Percentiles rank a stretch among this genome's conserved stretches.
These are phyloP conservation scores for Oreonectes daqikongensis DNA, from an alignment of 2,797 vertebrate genomes.

Conservation along the genomic window DNA sequence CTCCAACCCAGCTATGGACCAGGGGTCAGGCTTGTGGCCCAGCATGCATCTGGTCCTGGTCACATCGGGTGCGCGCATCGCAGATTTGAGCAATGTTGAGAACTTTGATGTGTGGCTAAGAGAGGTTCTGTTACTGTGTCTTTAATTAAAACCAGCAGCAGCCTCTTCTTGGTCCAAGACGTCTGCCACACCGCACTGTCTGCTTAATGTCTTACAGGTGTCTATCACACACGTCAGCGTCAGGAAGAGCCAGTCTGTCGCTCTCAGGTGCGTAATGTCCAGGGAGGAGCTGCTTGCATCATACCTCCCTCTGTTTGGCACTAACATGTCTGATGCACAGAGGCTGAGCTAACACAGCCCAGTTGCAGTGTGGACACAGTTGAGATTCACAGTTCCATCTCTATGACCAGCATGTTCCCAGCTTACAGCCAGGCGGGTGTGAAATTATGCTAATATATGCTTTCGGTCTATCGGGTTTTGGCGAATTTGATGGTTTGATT, in stretches of 20 bases:
- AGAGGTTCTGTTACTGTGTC: slow-evolving; percentile 77
- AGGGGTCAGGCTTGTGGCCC: slow-evolving; percentile 72
- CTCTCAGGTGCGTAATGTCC: slow-evolving; percentile 45
- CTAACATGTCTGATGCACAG: slow-evolving; percentile 67
- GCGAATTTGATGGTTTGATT: slow-evolving; percentile 67
- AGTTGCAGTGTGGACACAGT: slow-evolving; percentile 60
- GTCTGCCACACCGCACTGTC: slow-evolving; percentile 71
- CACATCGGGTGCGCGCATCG: slow-evolving; percentile 68
- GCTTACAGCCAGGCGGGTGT: slow-evolving; percentile 70
- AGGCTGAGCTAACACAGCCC: slow-evolving; percentile 62
- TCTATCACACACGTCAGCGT: slow-evolving; percentile 64
- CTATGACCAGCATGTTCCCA: slow-evolving; percentile 72
- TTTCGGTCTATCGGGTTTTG: slow-evolving; percentile 67
- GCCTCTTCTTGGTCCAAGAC: slow-evolving; percentile 80
- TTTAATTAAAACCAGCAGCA: slow-evolving; percentile 89
- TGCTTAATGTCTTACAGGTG: slow-evolving; percentile 79
- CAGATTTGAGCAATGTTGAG: slow-evolving; percentile 72
- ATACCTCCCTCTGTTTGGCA: slow-evolving; percentile 57
- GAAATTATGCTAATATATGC: slow-evolving; percentile 78
- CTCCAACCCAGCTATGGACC: slow-evolving; percentile 55
- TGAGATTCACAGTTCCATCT: slow-evolving; percentile 62
- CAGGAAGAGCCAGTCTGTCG: slow-evolving; percentile 15
- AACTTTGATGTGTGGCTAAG: slow-evolving; percentile 78
- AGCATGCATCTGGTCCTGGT: slow-evolving; percentile 74
- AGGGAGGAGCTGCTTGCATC: slow-evolving; percentile 24